Percentiles rank a stretch among this genome's conserved stretches.
Conservation (phyloP, 2,888 invertebrate genomes). For the Mythimna albipuncta region DNA sequence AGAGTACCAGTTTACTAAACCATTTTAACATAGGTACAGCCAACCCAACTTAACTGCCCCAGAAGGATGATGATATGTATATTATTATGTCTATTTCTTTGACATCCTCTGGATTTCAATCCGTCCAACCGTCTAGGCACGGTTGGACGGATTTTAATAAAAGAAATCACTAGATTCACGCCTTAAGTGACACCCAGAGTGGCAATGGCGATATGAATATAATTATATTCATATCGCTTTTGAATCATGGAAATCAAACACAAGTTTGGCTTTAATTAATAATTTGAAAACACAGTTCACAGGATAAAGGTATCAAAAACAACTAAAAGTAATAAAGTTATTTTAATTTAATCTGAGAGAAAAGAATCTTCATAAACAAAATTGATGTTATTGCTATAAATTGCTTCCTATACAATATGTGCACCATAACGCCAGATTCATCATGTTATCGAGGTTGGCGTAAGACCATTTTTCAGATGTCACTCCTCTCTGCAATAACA, state of each 20-base stretch:
- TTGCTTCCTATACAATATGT: neutral
- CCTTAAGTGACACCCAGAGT: neutral
- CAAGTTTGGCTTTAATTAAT: neutral
- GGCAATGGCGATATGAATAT: too few species aligned
- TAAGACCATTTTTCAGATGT: conserved; percentile 19
- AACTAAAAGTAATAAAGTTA: neutral
- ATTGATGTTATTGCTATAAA: neutral
- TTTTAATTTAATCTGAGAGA: neutral
- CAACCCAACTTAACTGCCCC: too few species aligned
- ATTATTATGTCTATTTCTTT: neutral
- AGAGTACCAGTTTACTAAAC: neutral
- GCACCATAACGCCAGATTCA: conserved; percentile 15
- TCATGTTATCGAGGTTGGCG: conserved; percentile 14
- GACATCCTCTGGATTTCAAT: neutral
- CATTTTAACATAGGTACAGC: neutral
- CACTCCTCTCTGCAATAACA: conserved; percentile 11
- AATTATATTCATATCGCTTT: neutral
- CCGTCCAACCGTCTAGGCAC: too few species aligned
- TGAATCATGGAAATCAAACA: neutral
- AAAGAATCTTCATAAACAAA: neutral
- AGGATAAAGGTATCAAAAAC: neutral
- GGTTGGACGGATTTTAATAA: neutral
- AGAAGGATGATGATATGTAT: neutral
- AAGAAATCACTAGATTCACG: neutral
- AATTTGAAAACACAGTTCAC: neutral